Conservation (phyloP, 2,113 vertebrate species). For the Brachirus orientalis region DNA sequence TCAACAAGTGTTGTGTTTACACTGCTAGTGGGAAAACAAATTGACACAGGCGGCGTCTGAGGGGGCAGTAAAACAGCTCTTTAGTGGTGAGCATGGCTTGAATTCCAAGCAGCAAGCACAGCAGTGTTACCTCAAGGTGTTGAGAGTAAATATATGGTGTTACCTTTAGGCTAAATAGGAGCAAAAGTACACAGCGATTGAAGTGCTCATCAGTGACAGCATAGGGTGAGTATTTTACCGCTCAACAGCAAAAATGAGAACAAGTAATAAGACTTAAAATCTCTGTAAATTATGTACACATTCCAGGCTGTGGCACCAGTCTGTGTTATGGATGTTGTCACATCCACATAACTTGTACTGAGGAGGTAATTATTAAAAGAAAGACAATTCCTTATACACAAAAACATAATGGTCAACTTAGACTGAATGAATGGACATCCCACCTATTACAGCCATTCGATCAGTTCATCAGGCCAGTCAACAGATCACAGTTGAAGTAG, state of each 20-base stretch:
- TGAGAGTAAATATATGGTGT: constrained; percentile 69
- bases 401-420: too few species aligned
- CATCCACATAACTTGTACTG: background rate
- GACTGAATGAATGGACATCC: too few species aligned
- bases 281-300: background rate
- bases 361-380: background rate
- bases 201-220: constrained; percentile 51
- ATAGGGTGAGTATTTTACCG: constrained; percentile 21
- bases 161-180: constrained; percentile 65
- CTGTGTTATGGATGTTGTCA: background rate
- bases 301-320: background rate
- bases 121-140: constrained; percentile 67
- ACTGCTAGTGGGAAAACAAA: constrained; percentile 70
- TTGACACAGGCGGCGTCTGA: constrained; percentile 59
- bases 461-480: too few species aligned
- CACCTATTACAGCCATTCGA: too few species aligned
- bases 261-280: constrained; percentile 22
- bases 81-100: constrained; percentile 48
- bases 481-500: too few species aligned
- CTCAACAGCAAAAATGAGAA: constrained; percentile 26
- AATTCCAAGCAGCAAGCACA: constrained; percentile 63
- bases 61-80: constrained; percentile 63
- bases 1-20: constrained; percentile 75
- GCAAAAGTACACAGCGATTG: constrained; percentile 45
- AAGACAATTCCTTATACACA: too few species aligned